Evolutionary conservation across 2,113 vertebrate genomes (phyloP), one percentile per base, ranked within the genome.

Genomic region (Amazona vittata): DNA sequence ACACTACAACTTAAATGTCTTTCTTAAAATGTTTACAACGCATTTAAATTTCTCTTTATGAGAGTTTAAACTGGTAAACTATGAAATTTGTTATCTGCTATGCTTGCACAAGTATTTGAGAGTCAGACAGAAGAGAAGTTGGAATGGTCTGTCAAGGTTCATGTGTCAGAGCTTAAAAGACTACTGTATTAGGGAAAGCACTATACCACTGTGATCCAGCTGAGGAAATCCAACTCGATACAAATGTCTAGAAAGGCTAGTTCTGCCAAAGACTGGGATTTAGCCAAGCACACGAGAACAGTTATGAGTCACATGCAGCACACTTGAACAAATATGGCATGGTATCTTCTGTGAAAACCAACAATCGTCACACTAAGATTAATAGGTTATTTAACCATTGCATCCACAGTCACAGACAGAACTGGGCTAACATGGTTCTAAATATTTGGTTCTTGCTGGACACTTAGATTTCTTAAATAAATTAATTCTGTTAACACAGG

Each of bases 131-230:
- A 46, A 91, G 64, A 83, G 74, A 70, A 85, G 76, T 13, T 75
- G 93, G 93, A 91, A 70, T 0, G 5, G 88, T n/a, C 87, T 91
- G 94, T 92, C 28, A 64, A 75, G 82, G 94, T 93, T 88, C 94
- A 88, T 16, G 29, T 95, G 95, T 93, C 94, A 93, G 76, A 93
- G 82, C 24, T 68, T 75, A 94, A 94, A 98, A 96, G 96, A 98
- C 98, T 75, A 97, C 98, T 98, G 97, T 98, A 98, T 98, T 98
- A 98, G 98, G 98, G 94, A 98, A 98, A 98, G 97, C 95, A 96
- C 93, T 70, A 75, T n/a, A 62, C 50, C 7, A 35, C 90, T 59
- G 71, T 52, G 90, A 96, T 93, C 84, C 96, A 86, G 95, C 94
- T 69, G 96, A 96, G 94, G 87, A 97, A 96, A 96, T 97, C 89